Percentiles rank a stretch among this genome's conserved stretches.
phyloP scores from a whole-genome alignment of 2,888 invertebrate genomes.

The Tethea ocularis region DNA sequence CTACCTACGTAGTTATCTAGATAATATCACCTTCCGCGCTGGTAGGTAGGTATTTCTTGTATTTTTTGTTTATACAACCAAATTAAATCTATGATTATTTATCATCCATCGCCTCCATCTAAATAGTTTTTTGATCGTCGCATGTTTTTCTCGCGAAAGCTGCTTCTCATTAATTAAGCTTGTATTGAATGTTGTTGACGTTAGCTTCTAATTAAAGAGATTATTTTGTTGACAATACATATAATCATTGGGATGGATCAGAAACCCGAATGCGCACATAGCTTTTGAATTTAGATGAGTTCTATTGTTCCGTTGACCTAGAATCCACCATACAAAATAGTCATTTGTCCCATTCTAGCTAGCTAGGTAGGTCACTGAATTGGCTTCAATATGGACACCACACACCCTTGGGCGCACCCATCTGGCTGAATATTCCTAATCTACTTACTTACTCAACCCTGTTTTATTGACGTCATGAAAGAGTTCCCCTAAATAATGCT shows the following conservation, averaged over 20 bases:
- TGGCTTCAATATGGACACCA: slow-evolving; percentile 13
- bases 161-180: not conserved
- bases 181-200: not conserved
- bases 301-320: slow-evolving; percentile 12
- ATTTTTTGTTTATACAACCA: too few species aligned
- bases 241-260: not conserved
- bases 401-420: slow-evolving; percentile 29
- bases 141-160: not conserved
- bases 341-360: slow-evolving; percentile 18
- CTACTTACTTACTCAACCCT: slow-evolving; percentile 35
- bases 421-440: slow-evolving; percentile 15
- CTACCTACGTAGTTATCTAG: too few species aligned
- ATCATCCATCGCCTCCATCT: not conserved
- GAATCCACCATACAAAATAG: slow-evolving; percentile 13
- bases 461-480: slow-evolving; percentile 4
- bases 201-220: not conserved
- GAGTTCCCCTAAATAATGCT: not conserved
- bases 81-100: not conserved
- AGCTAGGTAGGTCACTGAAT: slow-evolving; percentile 10
- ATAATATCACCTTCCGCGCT: too few species aligned
- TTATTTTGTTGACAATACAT: not conserved
- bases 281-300: slow-evolving; percentile 13
- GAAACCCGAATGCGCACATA: slow-evolving; percentile 14
- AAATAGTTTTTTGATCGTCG: not conserved
- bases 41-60: too few species aligned